A percentile compares a stretch with the other conserved stretches of the same genome.
Conservation (phyloP, 35 echinoderm and acorn worm genomes). For the Apostichopus californicus region DNA sequence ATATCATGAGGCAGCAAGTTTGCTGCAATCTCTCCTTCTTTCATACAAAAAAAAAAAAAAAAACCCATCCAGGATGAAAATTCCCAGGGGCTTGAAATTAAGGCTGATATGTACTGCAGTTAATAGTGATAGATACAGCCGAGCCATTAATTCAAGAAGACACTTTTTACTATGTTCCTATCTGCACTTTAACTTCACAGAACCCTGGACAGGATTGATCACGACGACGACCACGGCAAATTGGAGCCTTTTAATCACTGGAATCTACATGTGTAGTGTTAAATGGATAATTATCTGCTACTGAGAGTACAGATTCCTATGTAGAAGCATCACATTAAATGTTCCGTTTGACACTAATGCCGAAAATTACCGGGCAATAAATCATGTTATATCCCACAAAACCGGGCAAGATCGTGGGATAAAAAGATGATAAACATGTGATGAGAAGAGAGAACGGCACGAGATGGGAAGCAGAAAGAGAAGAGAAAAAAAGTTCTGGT, state of each 20-base stretch:
- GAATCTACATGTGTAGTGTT: neutral
- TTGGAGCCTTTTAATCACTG: slow-evolving; percentile 1
- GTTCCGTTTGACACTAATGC: slow-evolving; percentile 17
- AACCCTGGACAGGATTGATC: neutral
- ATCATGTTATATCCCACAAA: neutral
- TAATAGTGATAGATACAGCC: neutral
- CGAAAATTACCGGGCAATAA: neutral
- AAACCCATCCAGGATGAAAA: neutral
- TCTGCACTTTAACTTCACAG: neutral
- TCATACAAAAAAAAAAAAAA: neutral
- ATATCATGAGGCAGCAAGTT: no score
- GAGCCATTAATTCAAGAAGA: neutral
- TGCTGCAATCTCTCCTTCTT: neutral
- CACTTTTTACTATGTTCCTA: neutral
- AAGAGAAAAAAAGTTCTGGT: neutral
- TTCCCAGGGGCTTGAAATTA: neutral
- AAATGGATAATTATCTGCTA: slow-evolving; percentile 19
- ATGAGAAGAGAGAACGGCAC: neutral
- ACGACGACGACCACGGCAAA: neutral
- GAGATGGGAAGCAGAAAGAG: no score
- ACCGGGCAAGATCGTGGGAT: neutral
- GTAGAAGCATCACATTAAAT: neutral
- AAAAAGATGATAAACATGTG: neutral
- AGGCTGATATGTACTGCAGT: neutral
- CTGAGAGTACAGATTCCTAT: neutral